phyloP scores from a whole-genome alignment of 1,140 invertebrate species.

The Subanguina moxae region DNA sequence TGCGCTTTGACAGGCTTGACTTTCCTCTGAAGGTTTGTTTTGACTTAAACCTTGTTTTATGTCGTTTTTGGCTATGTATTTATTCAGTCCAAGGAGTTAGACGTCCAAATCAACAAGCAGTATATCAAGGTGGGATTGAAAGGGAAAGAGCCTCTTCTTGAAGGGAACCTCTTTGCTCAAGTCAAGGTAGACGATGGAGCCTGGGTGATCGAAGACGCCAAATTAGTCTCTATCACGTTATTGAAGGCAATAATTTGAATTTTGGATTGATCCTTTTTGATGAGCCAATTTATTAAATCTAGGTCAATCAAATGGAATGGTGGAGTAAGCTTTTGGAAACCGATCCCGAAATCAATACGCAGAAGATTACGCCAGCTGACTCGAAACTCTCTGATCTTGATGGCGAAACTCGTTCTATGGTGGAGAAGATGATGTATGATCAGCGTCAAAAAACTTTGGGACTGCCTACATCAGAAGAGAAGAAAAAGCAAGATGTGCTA shows the following conservation, averaged over 20 bases:
- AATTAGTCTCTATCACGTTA: slow-evolving; percentile 61
- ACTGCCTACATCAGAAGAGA: slow-evolving; percentile 93
- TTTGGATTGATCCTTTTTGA: too few species aligned
- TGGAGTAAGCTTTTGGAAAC: slow-evolving; percentile 81
- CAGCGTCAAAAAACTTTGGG: slow-evolving; percentile 88
- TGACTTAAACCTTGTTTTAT: neutral
- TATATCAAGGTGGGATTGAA: slow-evolving; percentile 83
- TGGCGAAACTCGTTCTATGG: slow-evolving; percentile 88
- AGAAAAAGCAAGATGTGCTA: slow-evolving; percentile 94
- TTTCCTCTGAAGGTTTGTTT: slow-evolving; percentile 21
- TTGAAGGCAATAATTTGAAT: slow-evolving; percentile 44
- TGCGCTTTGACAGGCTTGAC: slow-evolving; percentile 16
- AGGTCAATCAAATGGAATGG: slow-evolving; percentile 66
- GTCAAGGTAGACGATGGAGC: slow-evolving; percentile 71
- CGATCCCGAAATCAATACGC: slow-evolving; percentile 94
- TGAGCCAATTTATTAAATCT: neutral
- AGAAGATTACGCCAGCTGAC: slow-evolving; percentile 94
- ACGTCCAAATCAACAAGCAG: slow-evolving; percentile 75
- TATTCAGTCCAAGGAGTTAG: slow-evolving; percentile 78
- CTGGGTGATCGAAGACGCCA: slow-evolving; percentile 88
- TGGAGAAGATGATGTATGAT: slow-evolving; percentile 99
- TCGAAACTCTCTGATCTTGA: slow-evolving; percentile 95
- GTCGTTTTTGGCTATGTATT: slow-evolving; percentile 63
- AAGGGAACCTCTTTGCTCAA: slow-evolving; percentile 81
- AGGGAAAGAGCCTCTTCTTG: slow-evolving; percentile 81